phyloP scores from a whole-genome alignment of 2,797 vertebrate genomes.

The Salmo trutta region DNA sequence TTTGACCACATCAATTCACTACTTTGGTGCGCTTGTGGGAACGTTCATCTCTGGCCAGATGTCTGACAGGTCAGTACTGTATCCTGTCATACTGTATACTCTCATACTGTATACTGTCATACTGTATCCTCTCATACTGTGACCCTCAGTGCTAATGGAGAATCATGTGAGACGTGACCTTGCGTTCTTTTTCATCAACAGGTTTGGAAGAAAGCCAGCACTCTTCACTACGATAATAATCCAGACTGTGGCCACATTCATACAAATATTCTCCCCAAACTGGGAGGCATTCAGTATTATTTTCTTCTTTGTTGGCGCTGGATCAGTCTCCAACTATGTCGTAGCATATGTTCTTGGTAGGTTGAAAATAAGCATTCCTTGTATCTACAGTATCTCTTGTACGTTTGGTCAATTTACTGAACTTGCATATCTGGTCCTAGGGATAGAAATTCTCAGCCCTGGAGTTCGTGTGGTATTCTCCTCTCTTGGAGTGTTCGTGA shows the following conservation, averaged over 20 bases:
- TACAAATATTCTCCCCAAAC: conserved; percentile 86
- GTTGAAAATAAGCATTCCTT: too few relatives aligned
- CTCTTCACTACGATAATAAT: conserved; percentile 85
- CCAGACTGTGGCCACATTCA: conserved; percentile 83
- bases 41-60: conserved; percentile 91
- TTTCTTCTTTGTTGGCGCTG: conserved; percentile 88
- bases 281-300: conserved; percentile 87
- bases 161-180: neutral
- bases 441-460: conserved; percentile 88
- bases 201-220: conserved; percentile 91
- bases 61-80: conserved; percentile 84
- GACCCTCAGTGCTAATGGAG: too few relatives aligned
- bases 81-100: neutral
- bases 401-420: too few relatives aligned
- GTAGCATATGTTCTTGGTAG: conserved; percentile 93
- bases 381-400: conserved; percentile 1
- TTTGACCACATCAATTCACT: conserved; percentile 87
- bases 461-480: conserved; percentile 80
- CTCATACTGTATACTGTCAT: neutral
- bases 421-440: conserved; percentile 58
- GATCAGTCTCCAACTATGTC: conserved; percentile 91
- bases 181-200: conserved; percentile 45
- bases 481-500: conserved; percentile 87
- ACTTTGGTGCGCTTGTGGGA: conserved; percentile 85
- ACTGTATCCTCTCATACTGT: neutral